A percentile compares a stretch with the other conserved stretches of the same genome.
Conservation (phyloP, 2,888 invertebrate genomes). For the Torymus tubicola region DNA sequence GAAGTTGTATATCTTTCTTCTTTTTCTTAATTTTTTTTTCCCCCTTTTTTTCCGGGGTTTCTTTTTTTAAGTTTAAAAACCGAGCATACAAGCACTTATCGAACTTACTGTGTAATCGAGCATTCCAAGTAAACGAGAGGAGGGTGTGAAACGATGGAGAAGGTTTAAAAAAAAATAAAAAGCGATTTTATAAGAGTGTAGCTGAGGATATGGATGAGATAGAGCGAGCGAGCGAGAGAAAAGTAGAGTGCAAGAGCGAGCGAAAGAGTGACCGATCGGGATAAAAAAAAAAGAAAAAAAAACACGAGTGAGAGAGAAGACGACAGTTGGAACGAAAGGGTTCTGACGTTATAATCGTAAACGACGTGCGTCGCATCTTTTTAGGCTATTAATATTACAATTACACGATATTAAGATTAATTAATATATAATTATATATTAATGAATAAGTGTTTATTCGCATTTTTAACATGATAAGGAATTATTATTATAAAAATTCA, state of each 20-base stretch:
- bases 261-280: not conserved
- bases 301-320: conserved; percentile 1
- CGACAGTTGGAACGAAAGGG: conserved; percentile 35
- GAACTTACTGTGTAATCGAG: conserved; percentile 64
- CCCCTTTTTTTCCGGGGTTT: conserved; percentile 19
- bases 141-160: conserved; percentile 41
- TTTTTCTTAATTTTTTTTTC: not conserved
- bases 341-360: conserved; percentile 56
- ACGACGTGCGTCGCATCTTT: conserved; percentile 70
- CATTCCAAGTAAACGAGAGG: conserved; percentile 65
- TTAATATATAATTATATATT: conserved; percentile 72
- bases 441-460: conserved; percentile 75
- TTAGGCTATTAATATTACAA: conserved; percentile 72
- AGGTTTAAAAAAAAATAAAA: conserved; percentile 47
- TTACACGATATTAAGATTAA: conserved; percentile 72
- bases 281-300: too few relatives aligned
- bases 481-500: conserved; percentile 74
- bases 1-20: not conserved
- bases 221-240: conserved; percentile 21
- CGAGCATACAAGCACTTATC: conserved; percentile 59
- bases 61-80: conserved; percentile 56
- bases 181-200: conserved; percentile 54
- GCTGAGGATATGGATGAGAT: conserved; percentile 34
- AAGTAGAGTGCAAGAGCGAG: conserved; percentile 29
- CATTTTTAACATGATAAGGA: conserved; percentile 75